Evolutionary conservation across 2,113 vertebrate genomes (phyloP), one percentile per base, ranked within the genome.

Genomic region (Plestiodon gilberti): DNA sequence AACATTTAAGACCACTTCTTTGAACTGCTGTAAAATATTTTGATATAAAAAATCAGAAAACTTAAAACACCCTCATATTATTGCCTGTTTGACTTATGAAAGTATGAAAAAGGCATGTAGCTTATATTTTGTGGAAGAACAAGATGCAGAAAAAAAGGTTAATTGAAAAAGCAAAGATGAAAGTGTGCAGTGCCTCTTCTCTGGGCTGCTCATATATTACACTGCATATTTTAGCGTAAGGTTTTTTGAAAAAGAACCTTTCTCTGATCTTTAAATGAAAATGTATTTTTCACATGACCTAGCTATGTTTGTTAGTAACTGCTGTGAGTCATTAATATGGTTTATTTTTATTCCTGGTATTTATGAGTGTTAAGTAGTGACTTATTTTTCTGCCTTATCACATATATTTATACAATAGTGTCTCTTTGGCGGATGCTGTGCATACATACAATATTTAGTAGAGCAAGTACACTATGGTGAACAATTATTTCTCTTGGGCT

Each of bases 311-410:
- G 30, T 35, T 25, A 38, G 22, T 82, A 70, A 82, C 43, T 8
- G 10, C 25, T 48, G 25, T 33, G 75, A 77, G 10, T 69, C 43
- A 82, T 22, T 82, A 55, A 82, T 70, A 57, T 14, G 43, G 20
- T 52, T 81, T 67, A 81, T 69, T 28, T 81, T 52, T 65, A 20
- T 30, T 40, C 25, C 5, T 23, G 25, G 28, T 74, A 43, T 80
- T 88, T 86, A 57, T 20, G 62, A 20, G 4, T 7, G 28, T 23
- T 77, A 62, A 59, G 86, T 10, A 33, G 0, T 81, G 55, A 1
- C 62, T 86, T 38, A 40, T 65, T 83, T n/a, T 79, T 88, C 52
- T 89, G 35, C 48, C 71, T 85, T 78, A 55, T 82, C 78, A 77
- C 17, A n/a, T 65, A 70, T 70, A 25, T 40, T 59, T 35, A 65